Base-by-base conservation (phyloP, 2,113 vertebrate genomes). In the Siniperca chuatsi region DNA sequence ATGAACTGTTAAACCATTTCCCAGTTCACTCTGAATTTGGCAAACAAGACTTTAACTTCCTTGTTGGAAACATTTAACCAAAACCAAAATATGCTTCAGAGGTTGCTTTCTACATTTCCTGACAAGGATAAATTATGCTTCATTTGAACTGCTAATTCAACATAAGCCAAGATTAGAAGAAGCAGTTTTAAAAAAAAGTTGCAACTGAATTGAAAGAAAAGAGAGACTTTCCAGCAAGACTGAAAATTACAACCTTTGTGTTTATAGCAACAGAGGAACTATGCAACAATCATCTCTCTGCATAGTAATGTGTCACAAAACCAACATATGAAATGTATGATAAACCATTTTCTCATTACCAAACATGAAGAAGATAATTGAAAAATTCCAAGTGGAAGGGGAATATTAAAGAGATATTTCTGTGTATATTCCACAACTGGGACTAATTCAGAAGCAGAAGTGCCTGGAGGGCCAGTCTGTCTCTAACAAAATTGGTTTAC, bases 381-480 rank as follows among this genome's bases (percentile, higher is more conserved):
- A 93, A 93, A 94, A 93, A 87, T 82, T 93, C 74, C 81, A 90
- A 91, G 85, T 90, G 92, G 87, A 90, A 92, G 66, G 85, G 84
- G 89, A 93, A 93, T 92, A 94, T 95, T 94, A 92, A 92, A 93
- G 84, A 91, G 91, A 93, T 92, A 92, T 92, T 86, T 93, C 87
- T 92, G 90, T 90, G 83, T 87, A 81, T 91, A 93, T 91, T 93
- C 82, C 76, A 89, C 94, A 90, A 90, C 92, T 90, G 91, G 92
- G 93, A 93, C 93, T 95, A 93, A 95, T 95, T 95, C 92, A 85
- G 89, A 93, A 87, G 92, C 91, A 92, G 81, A 87, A 89, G 87
- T 79, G 91, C 92, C 93, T 89, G 66, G 80, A 82, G 93, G 95
- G 92, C 86, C 87, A 89, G 93, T 92, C 88, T 90, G 83, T 92